phyloP scores from a whole-genome alignment of 1,140 invertebrate genomes.

The Diplogasteroides magnus region DNA sequence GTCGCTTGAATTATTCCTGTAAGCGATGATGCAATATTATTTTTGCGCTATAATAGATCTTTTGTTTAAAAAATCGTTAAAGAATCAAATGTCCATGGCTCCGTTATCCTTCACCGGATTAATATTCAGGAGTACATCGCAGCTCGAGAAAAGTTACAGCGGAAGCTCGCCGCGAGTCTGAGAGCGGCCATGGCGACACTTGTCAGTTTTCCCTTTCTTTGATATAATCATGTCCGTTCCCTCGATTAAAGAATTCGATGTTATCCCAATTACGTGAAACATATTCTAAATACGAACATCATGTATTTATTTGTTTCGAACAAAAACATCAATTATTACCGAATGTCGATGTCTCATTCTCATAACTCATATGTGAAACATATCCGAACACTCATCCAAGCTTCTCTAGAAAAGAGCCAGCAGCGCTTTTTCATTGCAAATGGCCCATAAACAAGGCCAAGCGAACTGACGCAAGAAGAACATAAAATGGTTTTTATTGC shows the following conservation, averaged over 20 bases:
- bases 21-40: neutral
- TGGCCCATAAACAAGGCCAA: too few species aligned
- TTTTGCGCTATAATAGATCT: neutral
- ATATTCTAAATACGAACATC: too few species aligned
- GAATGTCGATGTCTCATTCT: too few species aligned
- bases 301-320: neutral
- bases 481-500: too few species aligned
- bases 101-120: neutral
- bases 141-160: neutral
- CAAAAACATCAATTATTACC: too few species aligned
- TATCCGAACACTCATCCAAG: too few species aligned
- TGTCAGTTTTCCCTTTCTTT: neutral
- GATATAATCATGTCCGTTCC: neutral
- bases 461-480: too few species aligned
- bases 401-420: too few species aligned
- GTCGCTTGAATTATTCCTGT: neutral
- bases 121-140: slow-evolving; percentile 1
- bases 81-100: neutral
- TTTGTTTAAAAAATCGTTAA: neutral
- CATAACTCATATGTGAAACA: too few species aligned
- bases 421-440: too few species aligned
- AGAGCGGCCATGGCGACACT: neutral
- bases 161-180: neutral
- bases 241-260: too few species aligned
- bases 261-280: too few species aligned